phyloP scores from a whole-genome alignment of 2,113 vertebrate genomes.

The Noturus placidus region DNA sequence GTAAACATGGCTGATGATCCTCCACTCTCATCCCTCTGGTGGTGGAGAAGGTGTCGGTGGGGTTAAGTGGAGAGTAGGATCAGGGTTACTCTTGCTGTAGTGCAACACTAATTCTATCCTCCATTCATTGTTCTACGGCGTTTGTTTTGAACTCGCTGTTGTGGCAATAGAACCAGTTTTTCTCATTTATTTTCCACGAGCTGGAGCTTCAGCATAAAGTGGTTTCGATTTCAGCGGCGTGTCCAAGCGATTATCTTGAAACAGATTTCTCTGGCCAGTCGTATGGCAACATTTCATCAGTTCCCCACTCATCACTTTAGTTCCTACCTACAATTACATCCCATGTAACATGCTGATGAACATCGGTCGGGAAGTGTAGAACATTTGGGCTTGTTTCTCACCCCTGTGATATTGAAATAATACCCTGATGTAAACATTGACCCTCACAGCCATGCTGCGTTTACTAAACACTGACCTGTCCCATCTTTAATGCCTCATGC shows the following conservation, averaged over 20 bases:
- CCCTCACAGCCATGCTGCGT: background rate
- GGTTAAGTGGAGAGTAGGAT: slow-evolving; percentile 50
- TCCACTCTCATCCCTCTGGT: background rate
- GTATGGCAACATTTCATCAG: background rate
- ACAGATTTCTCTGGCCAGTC: background rate
- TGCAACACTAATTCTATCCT: background rate
- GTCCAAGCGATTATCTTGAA: background rate
- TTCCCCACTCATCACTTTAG: too few species aligned
- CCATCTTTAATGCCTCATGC: too few species aligned
- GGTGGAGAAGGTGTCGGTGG: background rate
- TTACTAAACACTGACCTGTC: slow-evolving; percentile 22
- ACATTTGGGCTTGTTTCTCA: background rate
- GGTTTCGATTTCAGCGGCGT: background rate
- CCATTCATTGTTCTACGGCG: background rate
- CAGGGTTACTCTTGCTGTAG: slow-evolving; percentile 21
- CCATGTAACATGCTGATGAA: background rate
- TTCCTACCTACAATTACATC: too few species aligned
- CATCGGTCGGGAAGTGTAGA: background rate
- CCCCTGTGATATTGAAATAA: background rate
- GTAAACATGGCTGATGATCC: background rate
- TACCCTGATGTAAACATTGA: slow-evolving; percentile 22
- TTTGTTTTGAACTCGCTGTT: too few species aligned
- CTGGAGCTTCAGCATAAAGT: too few species aligned
- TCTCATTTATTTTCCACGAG: too few species aligned
- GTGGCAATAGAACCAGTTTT: too few species aligned